Conservation (phyloP, 2,888 invertebrate species). For the Pecten maximus region DNA sequence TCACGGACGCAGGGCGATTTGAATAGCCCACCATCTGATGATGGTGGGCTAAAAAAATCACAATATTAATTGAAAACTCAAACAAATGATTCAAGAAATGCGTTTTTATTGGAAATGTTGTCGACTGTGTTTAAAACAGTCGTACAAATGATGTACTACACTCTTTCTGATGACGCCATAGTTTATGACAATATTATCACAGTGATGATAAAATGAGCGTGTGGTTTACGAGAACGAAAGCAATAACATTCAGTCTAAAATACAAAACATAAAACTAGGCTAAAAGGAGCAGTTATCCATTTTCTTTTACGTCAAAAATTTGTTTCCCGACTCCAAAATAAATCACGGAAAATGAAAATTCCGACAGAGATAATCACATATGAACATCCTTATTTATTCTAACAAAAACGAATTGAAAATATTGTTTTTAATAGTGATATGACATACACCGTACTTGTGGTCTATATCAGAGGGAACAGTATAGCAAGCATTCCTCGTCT, state of each 20-base stretch:
- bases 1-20: too few relatives aligned
- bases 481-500: too few relatives aligned
- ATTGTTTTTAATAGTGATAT: too few relatives aligned
- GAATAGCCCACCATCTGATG: too few relatives aligned
- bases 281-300: not conserved
- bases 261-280: not conserved
- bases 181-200: not conserved
- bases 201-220: not conserved
- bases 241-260: not conserved
- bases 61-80: not conserved
- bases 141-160: constrained; percentile 18
- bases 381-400: too few relatives aligned
- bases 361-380: too few relatives aligned
- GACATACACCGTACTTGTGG: too few relatives aligned
- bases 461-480: too few relatives aligned
- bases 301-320: not conserved
- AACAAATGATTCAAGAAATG: not conserved
- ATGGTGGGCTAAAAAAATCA: too few relatives aligned
- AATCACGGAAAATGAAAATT: not conserved
- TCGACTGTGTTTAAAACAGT: not conserved
- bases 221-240: not conserved
- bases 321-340: not conserved
- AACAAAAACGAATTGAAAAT: too few relatives aligned
- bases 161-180: not conserved
- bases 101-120: constrained; percentile 24